Conservation (phyloP, 2,797 vertebrate species). For the Brachymystax lenok region DNA sequence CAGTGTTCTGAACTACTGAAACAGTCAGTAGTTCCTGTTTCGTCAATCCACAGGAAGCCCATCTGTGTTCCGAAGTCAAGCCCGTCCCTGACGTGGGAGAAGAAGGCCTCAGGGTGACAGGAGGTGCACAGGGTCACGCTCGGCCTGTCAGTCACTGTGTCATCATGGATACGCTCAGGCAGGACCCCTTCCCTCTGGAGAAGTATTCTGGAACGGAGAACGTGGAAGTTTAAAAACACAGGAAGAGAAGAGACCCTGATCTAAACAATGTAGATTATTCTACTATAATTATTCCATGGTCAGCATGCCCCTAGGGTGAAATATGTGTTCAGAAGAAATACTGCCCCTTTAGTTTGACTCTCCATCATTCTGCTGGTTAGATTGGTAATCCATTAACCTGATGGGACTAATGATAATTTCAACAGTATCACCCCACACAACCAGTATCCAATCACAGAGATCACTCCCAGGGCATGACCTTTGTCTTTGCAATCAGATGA, state of each 20-base stretch:
- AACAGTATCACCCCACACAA: neutral
- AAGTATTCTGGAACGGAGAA: constrained; percentile 76
- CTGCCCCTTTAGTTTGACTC: neutral
- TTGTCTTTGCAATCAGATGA: neutral
- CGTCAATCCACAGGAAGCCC: constrained; percentile 87
- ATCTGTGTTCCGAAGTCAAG: constrained; percentile 90
- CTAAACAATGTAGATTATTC: neutral
- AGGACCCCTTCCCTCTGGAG: constrained; percentile 86
- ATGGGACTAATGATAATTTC: too few relatives aligned
- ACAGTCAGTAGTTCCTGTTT: constrained; percentile 5
- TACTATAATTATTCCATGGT: neutral
- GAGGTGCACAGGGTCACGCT: constrained; percentile 85
- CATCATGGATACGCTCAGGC: constrained; percentile 85
- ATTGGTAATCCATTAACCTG: neutral
- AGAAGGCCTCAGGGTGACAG: constrained; percentile 86
- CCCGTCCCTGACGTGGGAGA: constrained; percentile 89
- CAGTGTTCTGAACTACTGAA: neutral
- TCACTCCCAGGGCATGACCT: neutral
- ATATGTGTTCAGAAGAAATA: neutral
- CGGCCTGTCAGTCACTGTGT: constrained; percentile 62
- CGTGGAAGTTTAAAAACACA: neutral
- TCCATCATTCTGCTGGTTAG: neutral
- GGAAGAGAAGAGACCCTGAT: neutral
- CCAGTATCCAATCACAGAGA: neutral
- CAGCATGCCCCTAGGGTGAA: neutral